These are phyloP conservation scores for Caenorhabditis inopinata DNA, from an alignment of 1,140 invertebrate genomes.

Conservation along the genomic window DNA sequence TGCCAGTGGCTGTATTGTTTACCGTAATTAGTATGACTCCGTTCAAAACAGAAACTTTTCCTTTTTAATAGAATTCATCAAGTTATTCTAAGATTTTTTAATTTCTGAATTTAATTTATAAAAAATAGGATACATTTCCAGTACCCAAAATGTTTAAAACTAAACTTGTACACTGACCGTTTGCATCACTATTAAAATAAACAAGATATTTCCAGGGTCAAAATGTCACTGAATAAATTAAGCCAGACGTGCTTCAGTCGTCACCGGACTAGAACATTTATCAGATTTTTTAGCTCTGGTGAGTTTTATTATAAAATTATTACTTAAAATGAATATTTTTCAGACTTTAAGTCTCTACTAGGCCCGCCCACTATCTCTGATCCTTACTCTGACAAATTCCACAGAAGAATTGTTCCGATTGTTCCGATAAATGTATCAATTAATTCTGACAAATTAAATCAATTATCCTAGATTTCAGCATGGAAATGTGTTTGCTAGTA, in stretches of 20 bases:
- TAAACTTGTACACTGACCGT: too few species aligned
- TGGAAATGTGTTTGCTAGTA: conserved; percentile 3
- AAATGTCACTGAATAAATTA: conserved; percentile 14
- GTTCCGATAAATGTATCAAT: not conserved
- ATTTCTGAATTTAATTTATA: too few species aligned
- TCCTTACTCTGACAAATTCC: not conserved
- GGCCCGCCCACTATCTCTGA: not conserved
- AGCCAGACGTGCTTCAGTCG: conserved; percentile 16
- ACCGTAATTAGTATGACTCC: not conserved
- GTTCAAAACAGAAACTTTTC: not conserved
- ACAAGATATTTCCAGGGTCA: not conserved
- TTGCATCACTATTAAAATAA: not conserved
- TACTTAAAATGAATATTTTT: not conserved
- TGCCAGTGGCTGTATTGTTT: not conserved
- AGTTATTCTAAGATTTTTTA: too few species aligned
- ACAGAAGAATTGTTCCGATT: not conserved
- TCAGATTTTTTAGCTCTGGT: conserved; percentile 20
- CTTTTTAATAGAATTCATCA: too few species aligned
- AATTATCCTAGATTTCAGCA: not conserved
- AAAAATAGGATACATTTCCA: too few species aligned
- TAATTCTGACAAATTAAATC: too few species aligned
- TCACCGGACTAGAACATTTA: not conserved
- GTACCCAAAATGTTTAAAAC: too few species aligned
- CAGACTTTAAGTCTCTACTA: not conserved
- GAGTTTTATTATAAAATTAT: not conserved